A percentile compares a stretch with the other conserved stretches of the same genome.
Evolutionary conservation across 2,888 invertebrate species (phyloP).

Genomic region (Cryptocephalus moraei): DNA sequence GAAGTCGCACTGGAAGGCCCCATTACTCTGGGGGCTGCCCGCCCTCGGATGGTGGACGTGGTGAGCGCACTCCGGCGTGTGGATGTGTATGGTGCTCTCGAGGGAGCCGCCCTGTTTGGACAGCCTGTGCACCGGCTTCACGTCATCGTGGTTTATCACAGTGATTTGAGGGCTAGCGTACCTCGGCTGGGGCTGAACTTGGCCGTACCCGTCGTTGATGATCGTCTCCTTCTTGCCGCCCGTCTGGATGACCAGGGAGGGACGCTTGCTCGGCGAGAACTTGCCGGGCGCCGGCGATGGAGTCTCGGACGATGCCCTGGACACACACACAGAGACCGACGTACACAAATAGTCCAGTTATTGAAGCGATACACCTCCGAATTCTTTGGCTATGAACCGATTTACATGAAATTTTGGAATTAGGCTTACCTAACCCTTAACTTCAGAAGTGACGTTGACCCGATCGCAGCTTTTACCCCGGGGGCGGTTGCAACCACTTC

Average conservation of each 20-base stretch:
- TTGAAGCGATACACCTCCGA: no score
- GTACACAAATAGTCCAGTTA: no score
- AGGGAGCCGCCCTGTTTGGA: conserved; percentile 55
- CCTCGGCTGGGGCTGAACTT: conserved; percentile 31
- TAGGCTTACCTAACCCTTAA: no score
- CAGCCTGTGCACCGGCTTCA: conserved; percentile 38
- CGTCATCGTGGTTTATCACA: conserved; percentile 88
- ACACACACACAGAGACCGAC: neutral
- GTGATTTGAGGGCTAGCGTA: conserved; percentile 75
- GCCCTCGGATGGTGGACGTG: conserved; percentile 54
- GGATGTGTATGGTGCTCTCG: conserved; percentile 68
- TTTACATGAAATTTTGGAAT: no score
- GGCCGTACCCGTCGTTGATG: conserved; percentile 48
- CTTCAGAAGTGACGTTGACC: no score
- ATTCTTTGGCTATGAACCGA: no score
- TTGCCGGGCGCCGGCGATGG: conserved; percentile 41
- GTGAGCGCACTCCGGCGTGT: conserved; percentile 74
- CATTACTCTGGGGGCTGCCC: conserved; percentile 52
- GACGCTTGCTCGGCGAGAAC: conserved; percentile 51
- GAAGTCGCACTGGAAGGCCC: conserved; percentile 77
- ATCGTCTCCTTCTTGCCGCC: conserved; percentile 46
- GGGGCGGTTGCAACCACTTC: no score
- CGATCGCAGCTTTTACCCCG: no score
- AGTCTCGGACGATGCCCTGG: conserved; percentile 42
- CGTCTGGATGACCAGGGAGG: conserved; percentile 50